Base-by-base conservation (phyloP, 1,140 invertebrate species). In the Macrobrachium rosenbergii region DNA sequence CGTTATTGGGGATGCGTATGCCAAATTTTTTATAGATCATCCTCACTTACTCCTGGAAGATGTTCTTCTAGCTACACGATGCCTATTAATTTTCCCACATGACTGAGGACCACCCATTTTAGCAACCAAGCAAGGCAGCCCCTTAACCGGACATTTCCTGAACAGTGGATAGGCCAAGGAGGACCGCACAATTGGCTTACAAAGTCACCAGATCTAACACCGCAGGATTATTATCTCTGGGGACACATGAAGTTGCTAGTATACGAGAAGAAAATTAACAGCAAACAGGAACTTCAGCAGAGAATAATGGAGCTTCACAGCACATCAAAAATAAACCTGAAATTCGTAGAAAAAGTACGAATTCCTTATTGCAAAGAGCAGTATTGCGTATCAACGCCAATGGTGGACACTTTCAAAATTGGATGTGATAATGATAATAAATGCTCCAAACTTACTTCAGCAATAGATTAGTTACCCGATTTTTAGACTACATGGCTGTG, bases 161-260 rank as follows among this genome's bases (percentile, higher is more conserved):
- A 58, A 7, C 76, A 2, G 76, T 78, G 43, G 52, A 78, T 14
- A 58, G 76, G 76, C 0, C 5, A 17, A 19, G 37, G 76, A 78
- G 52, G 76, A 0, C 5, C 76, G 58, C 37, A 52, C 19, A 37
- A 28, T 52, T 78, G 76, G 76, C 76, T 2, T 43, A 37, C 5
- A 12, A 78, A 37, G 45, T 78, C 43, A 78, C 76, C n/a, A 58
- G 76, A 78, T 37, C 52, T 78, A 78, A 45, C 43, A 78, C 45
- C 76, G 7, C 12, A 45, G 75, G 28, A 77, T 52, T 77, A 45
- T 45, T 21, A 45, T 77, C 75, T 77, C 45, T 77, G 28, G 75
- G 75, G 75, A 77, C 75, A 10, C 75, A 73, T 73, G 69, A 16
- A 73, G 69, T 19, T 7, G 37, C 21, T 73, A 21, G 8, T 73